Evolutionary conservation across 2,797 vertebrate species (phyloP), one percentile per base, ranked within the genome.

Genomic region (Scarus forsteni): DNA sequence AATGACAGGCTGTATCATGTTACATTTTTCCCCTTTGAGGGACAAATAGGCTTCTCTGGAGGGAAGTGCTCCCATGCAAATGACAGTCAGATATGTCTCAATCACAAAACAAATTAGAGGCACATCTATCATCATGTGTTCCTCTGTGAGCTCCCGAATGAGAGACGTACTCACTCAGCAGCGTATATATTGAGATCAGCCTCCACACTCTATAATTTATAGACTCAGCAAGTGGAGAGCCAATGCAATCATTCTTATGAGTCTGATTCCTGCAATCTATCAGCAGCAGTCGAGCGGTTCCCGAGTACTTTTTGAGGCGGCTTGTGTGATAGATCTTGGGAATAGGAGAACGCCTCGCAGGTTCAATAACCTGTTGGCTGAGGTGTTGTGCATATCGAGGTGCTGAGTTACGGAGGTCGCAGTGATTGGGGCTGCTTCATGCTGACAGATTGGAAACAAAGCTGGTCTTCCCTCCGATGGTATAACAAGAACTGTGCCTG

Each of bases 231-330:
- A 80, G 68, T 83, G 44, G 34, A 87, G 89, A 85, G 80, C 69
- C 80, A 57, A 73, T 48, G 80, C 84, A 84, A 90, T 92, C 85
- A 83, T 87, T 90, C 88, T 88, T 81, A 87, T 77, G 77, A 91
- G 70, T 72, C 80, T 38, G 85, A 85, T 85, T 83, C 63, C 15
- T 19, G 83, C 73, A 59, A 90, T 92, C 82, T 55, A 87, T 91
- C 82, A 87, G 44, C n/a, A 15, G 3, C 18, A 7, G 57, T 51
- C 61, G 7, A 66, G 75, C 13, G 43, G 3, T 59, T 83, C 73
- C 66, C 0, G 19, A 59, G 83, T 75, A 73, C 39, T 75, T 80
- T 90, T 81, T 83, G 82, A 81, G 67, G 69, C 67, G 75, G 75
- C 82, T 85, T 79, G 55, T 75, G 80, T 76, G 77, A 87, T 84